Conservation (phyloP, 2,113 vertebrate species). For the Clinocottus analis region DNA sequence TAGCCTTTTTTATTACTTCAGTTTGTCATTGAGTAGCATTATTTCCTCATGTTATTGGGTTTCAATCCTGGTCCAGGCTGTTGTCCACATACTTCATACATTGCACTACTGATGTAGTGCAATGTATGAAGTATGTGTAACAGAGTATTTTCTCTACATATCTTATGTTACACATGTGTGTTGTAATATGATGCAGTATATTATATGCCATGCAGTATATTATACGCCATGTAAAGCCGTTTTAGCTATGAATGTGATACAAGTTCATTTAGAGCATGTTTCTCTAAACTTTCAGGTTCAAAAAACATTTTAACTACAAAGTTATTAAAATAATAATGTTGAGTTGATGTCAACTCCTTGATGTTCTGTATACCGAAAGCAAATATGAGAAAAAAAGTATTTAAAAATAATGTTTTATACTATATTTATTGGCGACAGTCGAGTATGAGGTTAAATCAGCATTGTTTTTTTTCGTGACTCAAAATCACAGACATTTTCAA, state of each 20-base stretch:
- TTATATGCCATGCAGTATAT: neutral
- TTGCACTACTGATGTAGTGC: neutral
- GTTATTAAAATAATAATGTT: too few relatives aligned
- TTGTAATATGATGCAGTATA: neutral
- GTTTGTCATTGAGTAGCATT: neutral
- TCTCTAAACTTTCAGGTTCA: neutral
- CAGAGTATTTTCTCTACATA: neutral
- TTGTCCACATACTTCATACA: too few relatives aligned
- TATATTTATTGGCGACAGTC: too few relatives aligned
- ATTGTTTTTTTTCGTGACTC: too few relatives aligned
- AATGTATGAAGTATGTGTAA: neutral
- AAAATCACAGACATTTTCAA: too few relatives aligned
- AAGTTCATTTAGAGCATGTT: neutral
- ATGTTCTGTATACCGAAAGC: too few relatives aligned
- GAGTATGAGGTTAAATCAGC: too few relatives aligned
- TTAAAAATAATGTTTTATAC: too few relatives aligned
- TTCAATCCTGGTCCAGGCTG: conserved; percentile 3
- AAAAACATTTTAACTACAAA: neutral
- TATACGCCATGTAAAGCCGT: neutral
- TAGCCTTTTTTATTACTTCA: neutral
- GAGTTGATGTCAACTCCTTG: too few relatives aligned
- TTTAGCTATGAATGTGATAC: neutral
- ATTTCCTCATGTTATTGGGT: conserved; percentile 1
- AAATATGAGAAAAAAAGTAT: too few relatives aligned
- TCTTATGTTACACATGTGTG: too few relatives aligned